Evolutionary conservation across 1,140 invertebrate species (phyloP).

Genomic region (Trigoniulus corallinus): DNA sequence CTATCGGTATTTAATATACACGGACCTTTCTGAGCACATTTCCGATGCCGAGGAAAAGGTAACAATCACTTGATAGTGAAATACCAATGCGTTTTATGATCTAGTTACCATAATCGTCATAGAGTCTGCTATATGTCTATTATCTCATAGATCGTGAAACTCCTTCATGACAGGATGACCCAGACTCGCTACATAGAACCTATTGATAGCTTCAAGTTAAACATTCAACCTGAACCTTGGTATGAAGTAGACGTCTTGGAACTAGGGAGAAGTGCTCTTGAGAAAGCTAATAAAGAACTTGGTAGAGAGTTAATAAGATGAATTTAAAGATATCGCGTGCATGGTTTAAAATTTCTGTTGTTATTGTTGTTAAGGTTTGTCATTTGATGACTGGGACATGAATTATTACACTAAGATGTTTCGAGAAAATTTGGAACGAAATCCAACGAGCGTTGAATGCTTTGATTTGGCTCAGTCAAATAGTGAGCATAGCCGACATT

Average conservation of each 20-base stretch:
- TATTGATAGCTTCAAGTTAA: conserved; percentile 45
- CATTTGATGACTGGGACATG: conserved; percentile 75
- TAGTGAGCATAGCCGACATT: conserved; percentile 81
- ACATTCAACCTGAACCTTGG: conserved; percentile 48
- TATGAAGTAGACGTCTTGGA: conserved; percentile 63
- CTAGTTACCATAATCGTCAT: no score
- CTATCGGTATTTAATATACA: no score
- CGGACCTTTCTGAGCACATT: no score
- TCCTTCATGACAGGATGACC: conserved; percentile 67
- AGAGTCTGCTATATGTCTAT: no score
- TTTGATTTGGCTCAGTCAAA: conserved; percentile 98
- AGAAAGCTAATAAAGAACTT: conserved; percentile 63
- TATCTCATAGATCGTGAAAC: conserved; percentile 38
- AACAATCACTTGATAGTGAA: no score
- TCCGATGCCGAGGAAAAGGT: no score
- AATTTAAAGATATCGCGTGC: not conserved
- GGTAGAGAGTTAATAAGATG: conserved; percentile 30
- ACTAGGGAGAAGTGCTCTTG: conserved; percentile 56
- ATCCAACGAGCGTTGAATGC: conserved; percentile 93
- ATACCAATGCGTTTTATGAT: no score
- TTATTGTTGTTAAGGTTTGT: conserved; percentile 34
- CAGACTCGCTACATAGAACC: conserved; percentile 57
- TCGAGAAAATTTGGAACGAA: conserved; percentile 58
- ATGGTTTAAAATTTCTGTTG: conserved; percentile 15
- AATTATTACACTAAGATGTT: conserved; percentile 72